Conservation (phyloP, 1,140 invertebrate genomes). For the Neodiprion virginianus region DNA sequence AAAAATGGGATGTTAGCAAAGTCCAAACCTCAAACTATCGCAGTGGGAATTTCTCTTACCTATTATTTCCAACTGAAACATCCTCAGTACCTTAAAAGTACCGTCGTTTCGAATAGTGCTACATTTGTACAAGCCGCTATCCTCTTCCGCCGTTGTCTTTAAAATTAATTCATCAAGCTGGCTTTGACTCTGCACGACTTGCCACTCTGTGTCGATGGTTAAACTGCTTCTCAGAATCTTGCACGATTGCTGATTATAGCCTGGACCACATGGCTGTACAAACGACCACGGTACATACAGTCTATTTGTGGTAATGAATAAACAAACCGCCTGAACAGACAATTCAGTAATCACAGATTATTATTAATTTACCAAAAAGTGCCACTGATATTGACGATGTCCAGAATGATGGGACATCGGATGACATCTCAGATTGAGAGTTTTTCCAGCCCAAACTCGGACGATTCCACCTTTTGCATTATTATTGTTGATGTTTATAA, state of each 20-base stretch:
- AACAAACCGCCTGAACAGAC: too few species aligned
- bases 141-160: background rate
- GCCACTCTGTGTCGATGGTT: slow-evolving; percentile 10
- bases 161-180: slow-evolving; percentile 1
- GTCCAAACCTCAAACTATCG: too few species aligned
- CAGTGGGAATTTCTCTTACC: background rate
- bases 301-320: background rate
- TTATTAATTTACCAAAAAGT: slow-evolving; percentile 12
- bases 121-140: slow-evolving; percentile 13
- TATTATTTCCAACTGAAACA: slow-evolving; percentile 15
- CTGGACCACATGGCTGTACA: slow-evolving; percentile 3
- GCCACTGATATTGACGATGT: slow-evolving; percentile 4
- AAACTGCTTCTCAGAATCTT: background rate
- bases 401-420: background rate
- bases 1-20: background rate
- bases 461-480: slow-evolving; percentile 5
- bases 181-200: slow-evolving; percentile 8
- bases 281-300: background rate
- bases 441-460: background rate
- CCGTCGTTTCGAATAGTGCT: background rate
- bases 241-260: background rate
- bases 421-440: background rate
- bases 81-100: slow-evolving; percentile 10
- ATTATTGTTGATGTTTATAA: background rate
- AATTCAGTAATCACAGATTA: background rate